Evolutionary conservation across 2,888 invertebrate species (phyloP), one percentile per base, ranked within the genome.

Genomic region (Anorthoa munda): DNA sequence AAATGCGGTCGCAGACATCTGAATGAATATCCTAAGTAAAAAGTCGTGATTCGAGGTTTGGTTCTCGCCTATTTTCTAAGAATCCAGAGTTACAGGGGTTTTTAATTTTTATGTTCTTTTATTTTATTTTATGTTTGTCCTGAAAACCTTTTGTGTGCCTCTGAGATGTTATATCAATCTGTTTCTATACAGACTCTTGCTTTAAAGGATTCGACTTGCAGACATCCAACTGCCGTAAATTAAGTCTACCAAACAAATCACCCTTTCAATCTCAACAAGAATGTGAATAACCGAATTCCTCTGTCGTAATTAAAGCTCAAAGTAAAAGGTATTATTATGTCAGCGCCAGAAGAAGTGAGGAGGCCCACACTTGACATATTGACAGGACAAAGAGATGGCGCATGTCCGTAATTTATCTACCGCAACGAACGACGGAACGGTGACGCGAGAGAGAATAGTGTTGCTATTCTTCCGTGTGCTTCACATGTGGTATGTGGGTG

Each of bases 381-480:
- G 95, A 95, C 95, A 92, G 95, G 92, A 96, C 95, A 96, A 95
- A 95, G 95, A 93, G 93, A 93, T 90, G 86, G 89, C 91, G 85
- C 89, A 86, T 91, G 90, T 85, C 86, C 82, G 92, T 92, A 90
- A 95, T 95, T 94, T 94, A 95, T 95, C 90, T 94, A 90, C 90
- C 92, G 90, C 89, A 61, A 59, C 79, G 89, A 76, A 89, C 91
- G 76, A 61, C 75, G 21, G 59, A 77, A 86, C 50, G 50, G n/a
- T 17, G 4, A 31, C 45, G 67, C 69, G 18, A 90, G 86, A 89
- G 81, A 89, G 92, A 91, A 90, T 93, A 92, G 86, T 87, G 78
- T 89, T 84, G 95, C 89, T 91, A 90, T 73, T 88, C 89, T 74
- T 89, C 89, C 88, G 84, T 79, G 64, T 86, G n/a, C 31, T 70